Percentiles rank a stretch among this genome's conserved stretches.
These are phyloP conservation scores for Prionace glauca DNA, from an alignment of 2,797 vertebrate species.

Conservation along the genomic window DNA sequence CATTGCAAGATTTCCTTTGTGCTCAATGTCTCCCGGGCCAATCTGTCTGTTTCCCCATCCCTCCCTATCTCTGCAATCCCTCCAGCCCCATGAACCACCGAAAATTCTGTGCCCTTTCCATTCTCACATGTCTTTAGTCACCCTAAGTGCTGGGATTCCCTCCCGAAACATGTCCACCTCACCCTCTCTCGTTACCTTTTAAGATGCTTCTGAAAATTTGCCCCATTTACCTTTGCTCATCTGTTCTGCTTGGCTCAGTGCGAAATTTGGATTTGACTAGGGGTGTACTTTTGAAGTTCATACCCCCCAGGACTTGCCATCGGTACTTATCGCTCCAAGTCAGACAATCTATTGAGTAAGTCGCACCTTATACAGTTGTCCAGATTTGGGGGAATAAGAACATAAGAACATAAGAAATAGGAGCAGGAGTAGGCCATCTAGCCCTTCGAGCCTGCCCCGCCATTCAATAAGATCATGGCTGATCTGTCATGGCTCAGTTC, in stretches of 20 bases:
- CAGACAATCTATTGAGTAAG: not conserved
- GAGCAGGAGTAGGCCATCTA: too few relatives aligned
- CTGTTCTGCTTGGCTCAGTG: not conserved
- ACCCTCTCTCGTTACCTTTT: not conserved
- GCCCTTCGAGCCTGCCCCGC: too few relatives aligned
- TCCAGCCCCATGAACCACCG: not conserved
- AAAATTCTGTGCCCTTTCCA: not conserved
- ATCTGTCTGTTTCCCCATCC: not conserved
- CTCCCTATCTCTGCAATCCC: not conserved
- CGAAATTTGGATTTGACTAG: not conserved
- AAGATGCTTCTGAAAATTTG: not conserved
- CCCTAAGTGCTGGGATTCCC: not conserved
- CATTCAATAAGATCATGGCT: too few relatives aligned
- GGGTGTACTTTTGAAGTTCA: not conserved
- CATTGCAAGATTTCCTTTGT: not conserved
- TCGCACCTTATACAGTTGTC: not conserved
- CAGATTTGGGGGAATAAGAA: too few relatives aligned
- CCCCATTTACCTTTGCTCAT: not conserved
- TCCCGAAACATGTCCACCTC: not conserved
- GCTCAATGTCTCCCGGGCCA: not conserved
- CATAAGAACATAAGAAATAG: too few relatives aligned
- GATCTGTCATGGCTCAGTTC: too few relatives aligned
- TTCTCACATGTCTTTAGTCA: not conserved
- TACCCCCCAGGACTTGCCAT: not conserved
- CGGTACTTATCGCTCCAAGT: not conserved